Evolutionary conservation across 30 jellyfish, hydroid and myxozoan genomes (phyloP).

Genomic region (Cassiopea xamachana): DNA sequence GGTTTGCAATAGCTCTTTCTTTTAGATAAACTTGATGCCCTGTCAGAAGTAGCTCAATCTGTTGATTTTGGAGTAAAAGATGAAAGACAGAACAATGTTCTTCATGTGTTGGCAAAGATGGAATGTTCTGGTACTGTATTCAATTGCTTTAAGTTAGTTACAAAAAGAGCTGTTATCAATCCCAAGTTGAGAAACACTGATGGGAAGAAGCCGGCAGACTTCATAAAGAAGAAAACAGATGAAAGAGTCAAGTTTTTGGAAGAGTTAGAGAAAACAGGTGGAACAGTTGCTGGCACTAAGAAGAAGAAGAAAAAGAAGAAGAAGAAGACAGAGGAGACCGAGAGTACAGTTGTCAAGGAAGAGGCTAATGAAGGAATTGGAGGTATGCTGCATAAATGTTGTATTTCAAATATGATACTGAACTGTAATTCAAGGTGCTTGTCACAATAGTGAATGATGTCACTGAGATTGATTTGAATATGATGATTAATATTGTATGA

Average conservation of each 20-base stretch:
- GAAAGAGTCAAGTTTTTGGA: constrained; percentile 30
- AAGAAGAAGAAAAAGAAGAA: constrained; percentile 67
- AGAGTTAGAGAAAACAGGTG: constrained; percentile 21
- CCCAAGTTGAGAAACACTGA: constrained; percentile 34
- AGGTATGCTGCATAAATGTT: not conserved
- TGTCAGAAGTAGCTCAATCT: constrained; percentile 18
- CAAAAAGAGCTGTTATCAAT: constrained; percentile 12
- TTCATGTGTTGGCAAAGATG: constrained; percentile 69
- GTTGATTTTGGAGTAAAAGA: constrained; percentile 43
- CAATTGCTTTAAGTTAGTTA: constrained; percentile 38
- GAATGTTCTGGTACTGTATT: not conserved
- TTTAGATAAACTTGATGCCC: constrained; percentile 41
- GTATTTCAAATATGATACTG: too few species aligned
- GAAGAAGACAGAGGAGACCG: constrained; percentile 33
- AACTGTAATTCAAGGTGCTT: not conserved
- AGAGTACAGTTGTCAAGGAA: not conserved
- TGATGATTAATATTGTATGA: too few species aligned
- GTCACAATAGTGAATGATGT: not conserved
- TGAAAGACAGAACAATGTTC: constrained; percentile 48
- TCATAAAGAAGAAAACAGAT: constrained; percentile 12
- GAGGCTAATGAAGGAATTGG: not conserved
- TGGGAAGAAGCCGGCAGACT: constrained; percentile 40
- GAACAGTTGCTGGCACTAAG: not conserved
- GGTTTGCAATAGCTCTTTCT: too few species aligned
- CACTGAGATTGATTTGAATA: not conserved